Conservation (phyloP, 2,113 vertebrate species). For the Triplophysa tibetana region DNA sequence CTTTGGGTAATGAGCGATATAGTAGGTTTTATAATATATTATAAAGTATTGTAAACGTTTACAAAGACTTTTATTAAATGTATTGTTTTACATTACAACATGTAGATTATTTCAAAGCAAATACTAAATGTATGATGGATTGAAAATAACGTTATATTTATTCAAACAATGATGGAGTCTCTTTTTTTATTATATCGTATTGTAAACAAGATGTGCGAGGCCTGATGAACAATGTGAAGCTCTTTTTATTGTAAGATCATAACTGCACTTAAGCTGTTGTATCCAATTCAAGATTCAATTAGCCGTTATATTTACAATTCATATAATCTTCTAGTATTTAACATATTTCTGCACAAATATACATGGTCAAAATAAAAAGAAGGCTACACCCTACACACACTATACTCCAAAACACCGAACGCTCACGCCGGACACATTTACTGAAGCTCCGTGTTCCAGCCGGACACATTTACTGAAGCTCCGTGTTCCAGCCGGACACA, state of each 20-base stretch:
- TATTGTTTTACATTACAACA: constrained; percentile 30
- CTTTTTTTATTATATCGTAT: not conserved
- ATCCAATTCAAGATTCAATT: too few species aligned
- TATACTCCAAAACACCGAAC: too few species aligned
- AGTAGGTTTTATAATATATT: constrained; percentile 6
- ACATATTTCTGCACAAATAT: too few species aligned
- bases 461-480: not conserved
- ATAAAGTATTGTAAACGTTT: constrained; percentile 12
- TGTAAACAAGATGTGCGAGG: not conserved
- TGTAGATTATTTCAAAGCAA: constrained; percentile 1
- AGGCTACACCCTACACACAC: too few species aligned
- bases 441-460: not conserved
- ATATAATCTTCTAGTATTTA: too few species aligned
- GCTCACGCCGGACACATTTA: too few species aligned
- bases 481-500: too few species aligned
- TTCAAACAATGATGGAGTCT: not conserved
- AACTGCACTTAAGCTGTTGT: too few species aligned
- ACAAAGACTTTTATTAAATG: constrained; percentile 17
- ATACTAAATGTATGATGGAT: not conserved
- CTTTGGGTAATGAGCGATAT: not conserved
- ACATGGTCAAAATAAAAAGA: too few species aligned
- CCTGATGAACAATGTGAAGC: not conserved
- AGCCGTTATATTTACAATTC: too few species aligned
- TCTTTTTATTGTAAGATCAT: too few species aligned
- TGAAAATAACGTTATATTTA: constrained; percentile 8